Conservation (phyloP, 2,113 vertebrate genomes). For the Oostethus manadensis region DNA sequence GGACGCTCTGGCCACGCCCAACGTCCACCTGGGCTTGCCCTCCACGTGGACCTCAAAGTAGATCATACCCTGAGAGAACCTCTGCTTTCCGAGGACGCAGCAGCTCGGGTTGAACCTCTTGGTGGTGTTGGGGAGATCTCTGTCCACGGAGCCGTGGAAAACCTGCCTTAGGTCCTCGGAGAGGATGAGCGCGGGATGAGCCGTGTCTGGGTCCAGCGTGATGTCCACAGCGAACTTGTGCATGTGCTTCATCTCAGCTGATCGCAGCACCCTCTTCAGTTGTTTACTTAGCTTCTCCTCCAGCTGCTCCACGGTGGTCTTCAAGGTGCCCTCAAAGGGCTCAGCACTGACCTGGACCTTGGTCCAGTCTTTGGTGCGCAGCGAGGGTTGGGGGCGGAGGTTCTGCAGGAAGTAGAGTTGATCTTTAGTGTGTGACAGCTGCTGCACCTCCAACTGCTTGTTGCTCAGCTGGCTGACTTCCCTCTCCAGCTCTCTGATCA, state of each 20-base stretch:
- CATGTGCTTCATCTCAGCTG: not conserved
- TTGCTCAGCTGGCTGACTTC: conserved; percentile 11
- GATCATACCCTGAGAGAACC: conserved; percentile 14
- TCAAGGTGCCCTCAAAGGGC: not conserved
- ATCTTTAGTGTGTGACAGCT: conserved; percentile 10
- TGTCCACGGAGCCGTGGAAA: not conserved
- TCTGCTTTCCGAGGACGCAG: conserved; percentile 6
- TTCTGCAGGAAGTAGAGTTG: not conserved
- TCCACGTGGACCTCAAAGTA: conserved; percentile 19
- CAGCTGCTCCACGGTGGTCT: not conserved
- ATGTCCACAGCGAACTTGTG: conserved; percentile 2
- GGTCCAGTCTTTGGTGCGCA: not conserved
- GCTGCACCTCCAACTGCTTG: not conserved
- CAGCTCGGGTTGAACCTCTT: conserved; percentile 3
- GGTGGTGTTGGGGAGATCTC: not conserved
- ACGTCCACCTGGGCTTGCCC: conserved; percentile 5
- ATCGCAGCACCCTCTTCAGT: conserved; percentile 3
- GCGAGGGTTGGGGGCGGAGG: not conserved
- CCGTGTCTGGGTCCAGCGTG: conserved; percentile 1
- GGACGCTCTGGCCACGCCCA: conserved; percentile 1
- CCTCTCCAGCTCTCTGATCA: conserved; percentile 11
- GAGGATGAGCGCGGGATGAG: not conserved
- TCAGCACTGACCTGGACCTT: not conserved
- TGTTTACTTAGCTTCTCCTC: not conserved
- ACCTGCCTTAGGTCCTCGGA: not conserved